Conservation (phyloP, 2,797 vertebrate genomes). For the Xiphorhynchus erythropygius region DNA sequence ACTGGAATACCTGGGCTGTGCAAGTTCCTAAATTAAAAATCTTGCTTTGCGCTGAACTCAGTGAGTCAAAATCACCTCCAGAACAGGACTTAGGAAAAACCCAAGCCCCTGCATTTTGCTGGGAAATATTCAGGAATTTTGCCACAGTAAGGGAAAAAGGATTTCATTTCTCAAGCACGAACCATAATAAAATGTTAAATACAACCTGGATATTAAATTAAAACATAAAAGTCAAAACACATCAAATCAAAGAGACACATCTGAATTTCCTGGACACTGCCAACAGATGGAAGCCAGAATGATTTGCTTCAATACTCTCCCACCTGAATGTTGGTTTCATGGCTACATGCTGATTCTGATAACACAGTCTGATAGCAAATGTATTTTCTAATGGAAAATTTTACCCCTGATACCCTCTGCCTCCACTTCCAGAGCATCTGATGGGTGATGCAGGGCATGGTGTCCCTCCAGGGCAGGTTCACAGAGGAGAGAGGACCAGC, state of each 20-base stretch:
- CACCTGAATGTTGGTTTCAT: not conserved
- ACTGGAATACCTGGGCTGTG: not conserved
- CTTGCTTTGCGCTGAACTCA: not conserved
- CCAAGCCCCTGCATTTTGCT: not conserved
- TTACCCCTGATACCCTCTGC: not conserved
- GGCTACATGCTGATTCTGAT: not conserved
- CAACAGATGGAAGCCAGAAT: not conserved
- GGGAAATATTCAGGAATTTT: conserved; percentile 2
- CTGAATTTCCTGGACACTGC: conserved; percentile 35
- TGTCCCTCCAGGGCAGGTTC: not conserved
- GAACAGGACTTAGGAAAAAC: not conserved
- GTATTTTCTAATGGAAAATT: conserved; percentile 3
- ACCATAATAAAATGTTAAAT: conserved; percentile 12
- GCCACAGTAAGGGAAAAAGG: not conserved
- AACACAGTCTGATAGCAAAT: not conserved
- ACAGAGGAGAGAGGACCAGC: not conserved
- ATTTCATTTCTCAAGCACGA: not conserved
- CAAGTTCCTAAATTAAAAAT: not conserved
- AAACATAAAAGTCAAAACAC: conserved; percentile 46
- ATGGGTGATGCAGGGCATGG: not conserved
- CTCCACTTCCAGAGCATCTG: not conserved
- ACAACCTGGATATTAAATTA: conserved; percentile 46
- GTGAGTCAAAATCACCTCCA: not conserved
- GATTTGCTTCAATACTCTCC: conserved; percentile 6
- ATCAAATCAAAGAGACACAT: conserved; percentile 5